Percentiles rank a stretch among this genome's conserved stretches.
Evolutionary conservation across 2,888 invertebrate species (phyloP).

Genomic region (Steromphala cineraria): DNA sequence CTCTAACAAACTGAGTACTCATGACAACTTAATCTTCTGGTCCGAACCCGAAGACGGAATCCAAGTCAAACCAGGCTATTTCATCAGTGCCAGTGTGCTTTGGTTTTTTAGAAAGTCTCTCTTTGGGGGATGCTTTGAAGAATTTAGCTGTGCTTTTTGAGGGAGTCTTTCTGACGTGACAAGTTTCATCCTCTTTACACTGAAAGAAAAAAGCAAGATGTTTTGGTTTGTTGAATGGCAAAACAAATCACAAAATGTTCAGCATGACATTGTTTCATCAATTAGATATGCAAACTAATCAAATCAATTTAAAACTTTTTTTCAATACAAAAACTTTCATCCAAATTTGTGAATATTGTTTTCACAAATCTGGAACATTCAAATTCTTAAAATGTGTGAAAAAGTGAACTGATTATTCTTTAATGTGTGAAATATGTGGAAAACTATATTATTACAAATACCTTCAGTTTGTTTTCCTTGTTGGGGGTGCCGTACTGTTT

Average conservation of each 20-base stretch:
- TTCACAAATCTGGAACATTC: no score
- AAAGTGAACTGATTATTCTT: no score
- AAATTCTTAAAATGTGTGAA: no score
- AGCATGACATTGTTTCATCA: no score
- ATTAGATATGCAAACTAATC: no score
- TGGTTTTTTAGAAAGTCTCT: constrained; percentile 37
- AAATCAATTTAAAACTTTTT: no score
- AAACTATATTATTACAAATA: neutral
- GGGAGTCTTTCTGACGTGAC: constrained; percentile 55
- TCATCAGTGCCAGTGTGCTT: constrained; percentile 43
- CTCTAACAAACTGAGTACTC: neutral
- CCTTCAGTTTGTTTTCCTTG: neutral
- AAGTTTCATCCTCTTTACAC: constrained; percentile 39
- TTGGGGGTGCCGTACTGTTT: neutral
- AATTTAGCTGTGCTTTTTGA: constrained; percentile 57
- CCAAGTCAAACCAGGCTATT: constrained; percentile 67
- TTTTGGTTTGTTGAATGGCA: no score
- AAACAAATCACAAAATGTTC: neutral
- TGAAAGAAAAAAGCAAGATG: constrained; percentile 1
- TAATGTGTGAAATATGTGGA: neutral
- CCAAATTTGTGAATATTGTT: no score
- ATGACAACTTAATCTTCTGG: constrained; percentile 50
- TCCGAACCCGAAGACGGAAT: constrained; percentile 68
- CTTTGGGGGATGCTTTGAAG: constrained; percentile 62
- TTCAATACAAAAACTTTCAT: no score